These are phyloP conservation scores for Agonopterix subpropinquella DNA, from an alignment of 2,888 invertebrate genomes.

Conservation along the genomic window DNA sequence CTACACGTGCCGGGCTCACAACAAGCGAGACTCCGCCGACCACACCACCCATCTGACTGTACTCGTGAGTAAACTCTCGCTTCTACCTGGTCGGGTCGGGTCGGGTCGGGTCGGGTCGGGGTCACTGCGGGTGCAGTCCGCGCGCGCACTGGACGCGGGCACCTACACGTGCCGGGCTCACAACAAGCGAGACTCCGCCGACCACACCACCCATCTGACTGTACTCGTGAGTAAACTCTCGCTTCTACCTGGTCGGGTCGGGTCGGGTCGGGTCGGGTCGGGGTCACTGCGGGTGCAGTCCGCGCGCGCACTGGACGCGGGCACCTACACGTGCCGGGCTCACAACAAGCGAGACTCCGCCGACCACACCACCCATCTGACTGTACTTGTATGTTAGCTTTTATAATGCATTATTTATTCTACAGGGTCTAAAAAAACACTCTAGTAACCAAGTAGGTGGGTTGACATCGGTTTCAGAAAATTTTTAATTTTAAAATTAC, in stretches of 20 bases:
- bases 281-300: conserved; percentile 86
- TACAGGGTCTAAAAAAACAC: no score
- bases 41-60: conserved; percentile 89
- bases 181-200: conserved; percentile 91
- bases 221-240: no score
- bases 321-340: conserved; percentile 96
- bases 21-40: conserved; percentile 91
- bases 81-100: conserved; percentile 86
- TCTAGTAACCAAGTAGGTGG: no score
- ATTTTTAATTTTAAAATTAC: no score
- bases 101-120: no score
- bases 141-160: conserved; percentile 90
- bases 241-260: conserved; percentile 87
- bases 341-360: conserved; percentile 91
- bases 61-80: no score
- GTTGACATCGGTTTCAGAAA: no score
- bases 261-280: no score
- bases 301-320: conserved; percentile 88
- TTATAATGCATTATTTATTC: no score
- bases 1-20: conserved; percentile 96
- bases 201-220: conserved; percentile 90
- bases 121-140: conserved; percentile 85
- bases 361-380: conserved; percentile 89
- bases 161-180: conserved; percentile 96
- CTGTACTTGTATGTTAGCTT: conserved; percentile 74